These are phyloP conservation scores for Rhagonycha fulva DNA, from an alignment of 2,888 invertebrate species.

Conservation along the genomic window DNA sequence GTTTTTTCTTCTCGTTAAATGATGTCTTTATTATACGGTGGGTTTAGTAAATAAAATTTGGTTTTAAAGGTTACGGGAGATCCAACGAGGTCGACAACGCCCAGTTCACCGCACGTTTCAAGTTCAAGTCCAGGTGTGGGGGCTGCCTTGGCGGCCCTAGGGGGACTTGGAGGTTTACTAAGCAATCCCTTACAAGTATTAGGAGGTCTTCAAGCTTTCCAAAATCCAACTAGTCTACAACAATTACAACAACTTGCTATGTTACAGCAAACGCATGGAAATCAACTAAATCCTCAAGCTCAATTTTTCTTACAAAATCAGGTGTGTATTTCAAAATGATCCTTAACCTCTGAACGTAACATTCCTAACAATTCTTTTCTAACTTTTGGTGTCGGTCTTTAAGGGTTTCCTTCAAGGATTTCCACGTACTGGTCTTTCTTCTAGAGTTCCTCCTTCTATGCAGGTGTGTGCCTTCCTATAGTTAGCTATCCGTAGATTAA, in stretches of 20 bases:
- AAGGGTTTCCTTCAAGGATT: conserved; percentile 59
- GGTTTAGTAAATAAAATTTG: neutral
- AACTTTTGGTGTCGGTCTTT: conserved; percentile 32
- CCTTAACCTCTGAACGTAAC: neutral
- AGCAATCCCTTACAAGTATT: conserved; percentile 52
- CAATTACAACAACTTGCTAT: conserved; percentile 70
- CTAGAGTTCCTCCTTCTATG: conserved; percentile 56
- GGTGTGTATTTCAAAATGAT: conserved; percentile 52
- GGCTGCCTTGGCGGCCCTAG: conserved; percentile 58
- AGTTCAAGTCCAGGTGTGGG: conserved; percentile 52
- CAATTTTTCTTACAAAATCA: conserved; percentile 80
- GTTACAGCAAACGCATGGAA: conserved; percentile 59
- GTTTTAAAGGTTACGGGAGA: conserved; percentile 50
- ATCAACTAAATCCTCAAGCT: conserved; percentile 60
- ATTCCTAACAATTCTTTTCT: neutral
- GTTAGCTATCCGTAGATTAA: neutral
- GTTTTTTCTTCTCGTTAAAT: conserved; percentile 3
- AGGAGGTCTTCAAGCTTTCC: conserved; percentile 59
- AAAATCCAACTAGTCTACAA: conserved; percentile 67
- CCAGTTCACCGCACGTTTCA: conserved; percentile 50
- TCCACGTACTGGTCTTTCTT: conserved; percentile 54
- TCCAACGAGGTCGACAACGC: conserved; percentile 46
- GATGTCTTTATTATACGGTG: conserved; percentile 10
- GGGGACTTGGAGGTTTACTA: conserved; percentile 52
- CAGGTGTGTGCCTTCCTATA: conserved; percentile 52